Evolutionary conservation across 2,888 invertebrate genomes (phyloP).

Genomic region (Pterobdella sp.): DNA sequence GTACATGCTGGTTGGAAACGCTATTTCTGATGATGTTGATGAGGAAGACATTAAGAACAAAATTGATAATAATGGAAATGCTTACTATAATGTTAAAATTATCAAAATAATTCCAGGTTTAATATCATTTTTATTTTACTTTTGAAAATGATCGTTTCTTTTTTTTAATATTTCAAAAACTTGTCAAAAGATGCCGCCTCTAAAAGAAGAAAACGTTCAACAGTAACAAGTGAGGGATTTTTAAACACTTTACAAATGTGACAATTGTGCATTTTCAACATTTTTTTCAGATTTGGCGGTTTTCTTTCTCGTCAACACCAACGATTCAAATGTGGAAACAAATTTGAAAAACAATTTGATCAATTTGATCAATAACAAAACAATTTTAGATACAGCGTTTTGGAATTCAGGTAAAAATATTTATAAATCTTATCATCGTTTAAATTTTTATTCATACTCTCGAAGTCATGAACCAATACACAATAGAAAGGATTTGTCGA

Average conservation of each 20-base stretch:
- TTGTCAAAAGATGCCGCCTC: not conserved
- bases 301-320: not conserved
- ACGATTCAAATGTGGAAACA: not conserved
- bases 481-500: too few relatives aligned
- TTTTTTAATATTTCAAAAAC: not conserved
- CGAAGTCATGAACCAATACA: too few relatives aligned
- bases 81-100: not conserved
- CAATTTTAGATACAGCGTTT: not conserved
- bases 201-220: not conserved
- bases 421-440: too few relatives aligned
- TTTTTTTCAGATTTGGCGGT: not conserved
- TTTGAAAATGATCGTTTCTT: not conserved
- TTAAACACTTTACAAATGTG: not conserved
- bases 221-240: not conserved
- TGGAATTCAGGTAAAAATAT: not conserved
- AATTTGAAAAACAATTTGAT: not conserved
- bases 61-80: not conserved
- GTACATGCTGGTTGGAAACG: not conserved
- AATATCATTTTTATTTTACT: not conserved
- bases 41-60: not conserved
- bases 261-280: not conserved
- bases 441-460: too few relatives aligned
- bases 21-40: not conserved
- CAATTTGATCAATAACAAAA: constrained; percentile 4
- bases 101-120: not conserved